Base-by-base conservation (phyloP, 1,140 invertebrate genomes). In the Metaphire vulgaris region DNA sequence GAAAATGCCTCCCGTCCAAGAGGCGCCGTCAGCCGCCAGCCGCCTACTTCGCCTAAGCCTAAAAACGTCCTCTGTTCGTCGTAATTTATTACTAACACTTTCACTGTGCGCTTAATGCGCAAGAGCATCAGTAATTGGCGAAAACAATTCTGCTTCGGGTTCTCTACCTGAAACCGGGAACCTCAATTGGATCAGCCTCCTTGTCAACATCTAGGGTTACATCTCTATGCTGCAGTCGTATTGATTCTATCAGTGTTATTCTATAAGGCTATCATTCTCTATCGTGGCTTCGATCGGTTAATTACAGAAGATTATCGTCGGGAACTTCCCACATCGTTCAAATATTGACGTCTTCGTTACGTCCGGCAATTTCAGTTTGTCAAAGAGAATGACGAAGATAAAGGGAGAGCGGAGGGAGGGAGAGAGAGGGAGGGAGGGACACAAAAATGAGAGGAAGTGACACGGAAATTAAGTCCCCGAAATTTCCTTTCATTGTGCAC, bases 361-460 rank as follows among this genome's bases (percentile, higher is more conserved):
- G 41, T 21, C 41, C 41, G 21, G 41, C 21, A 56, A 56, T 56
- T 56, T 56, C 41, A 21, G 30, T 15, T 26, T 29, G 70, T 29
- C 16, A 72, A 31, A 72, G 6, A 72, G 30, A 33, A 26, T 15
- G 56, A 65, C 14, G 26, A 65, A 69, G 28, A 69, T 29, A 71
- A 2, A 30, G 69, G 69, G 6, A 30, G 69, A 31, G 6, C 1
- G 28, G n/a, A 33, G 26, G 69, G 16, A 33, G 6, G 32, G 1
- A 2, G 41, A 72, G 16, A 56, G 72, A 73, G n/a, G 30, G 32
- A 1, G n/a, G 16, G 72, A 73, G 32, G 30, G 72, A n/a, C 15
- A 69, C 30, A 6, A 31, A 26, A 28, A 14, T 26, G 2, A 69
- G n/a, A 28, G n/a, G 14, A 31, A 28, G 30, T 6, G 67, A 31